These are phyloP conservation scores for Parazoanthus swiftii DNA, from an alignment of 92 coral and sea anemone species.

Conservation along the genomic window DNA sequence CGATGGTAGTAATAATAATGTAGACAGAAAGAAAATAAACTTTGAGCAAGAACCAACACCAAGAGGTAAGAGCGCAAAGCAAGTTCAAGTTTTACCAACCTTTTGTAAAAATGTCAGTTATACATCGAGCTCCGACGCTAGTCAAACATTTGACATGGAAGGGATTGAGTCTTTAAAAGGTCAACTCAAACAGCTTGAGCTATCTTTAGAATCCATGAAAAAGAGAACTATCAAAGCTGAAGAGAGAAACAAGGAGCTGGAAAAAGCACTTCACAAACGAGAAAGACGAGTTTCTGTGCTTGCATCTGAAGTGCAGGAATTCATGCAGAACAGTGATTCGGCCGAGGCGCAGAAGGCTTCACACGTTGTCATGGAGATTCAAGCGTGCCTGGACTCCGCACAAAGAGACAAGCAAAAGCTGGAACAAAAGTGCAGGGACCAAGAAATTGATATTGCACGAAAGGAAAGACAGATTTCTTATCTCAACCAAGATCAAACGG, in stretches of 20 bases:
- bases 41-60: neutral
- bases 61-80: too few species aligned
- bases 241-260: conserved; percentile 43
- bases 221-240: neutral
- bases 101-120: neutral
- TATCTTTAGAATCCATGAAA: conserved; percentile 1
- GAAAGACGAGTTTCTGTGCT: conserved; percentile 10
- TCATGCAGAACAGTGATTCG: conserved; percentile 27
- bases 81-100: neutral
- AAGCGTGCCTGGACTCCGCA: neutral
- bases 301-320: conserved; percentile 19
- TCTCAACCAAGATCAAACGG: conserved; percentile 6
- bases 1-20: neutral
- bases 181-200: neutral
- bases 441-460: conserved; percentile 37
- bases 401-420: neutral
- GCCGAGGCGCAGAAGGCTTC: conserved; percentile 33
- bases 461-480: conserved; percentile 14
- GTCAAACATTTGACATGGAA: neutral
- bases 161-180: neutral
- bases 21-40: neutral
- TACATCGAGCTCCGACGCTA: neutral
- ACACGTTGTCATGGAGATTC: neutral
- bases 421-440: conserved; percentile 27
- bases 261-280: conserved; percentile 32